phyloP scores from a whole-genome alignment of 2,113 vertebrate genomes.

The Dryoscopus gambensis region DNA sequence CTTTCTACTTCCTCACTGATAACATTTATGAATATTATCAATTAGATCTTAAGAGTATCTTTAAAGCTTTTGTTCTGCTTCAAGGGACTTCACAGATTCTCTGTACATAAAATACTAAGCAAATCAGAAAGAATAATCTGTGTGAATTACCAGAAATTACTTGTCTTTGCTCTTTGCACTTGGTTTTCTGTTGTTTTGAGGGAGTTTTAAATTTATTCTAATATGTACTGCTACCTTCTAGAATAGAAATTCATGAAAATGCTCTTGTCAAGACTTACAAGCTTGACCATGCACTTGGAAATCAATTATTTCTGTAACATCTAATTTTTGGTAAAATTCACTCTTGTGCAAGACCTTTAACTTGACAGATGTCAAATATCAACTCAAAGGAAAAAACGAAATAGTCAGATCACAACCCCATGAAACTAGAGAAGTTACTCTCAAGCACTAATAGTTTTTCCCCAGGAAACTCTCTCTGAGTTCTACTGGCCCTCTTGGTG shows the following conservation, averaged over 20 bases:
- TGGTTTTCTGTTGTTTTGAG: neutral
- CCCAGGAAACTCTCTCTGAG: neutral
- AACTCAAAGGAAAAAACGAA: neutral
- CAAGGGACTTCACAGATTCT: neutral
- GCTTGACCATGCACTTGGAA: neutral
- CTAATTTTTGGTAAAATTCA: neutral
- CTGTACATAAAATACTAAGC: neutral
- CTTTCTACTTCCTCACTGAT: neutral
- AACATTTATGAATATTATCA: neutral
- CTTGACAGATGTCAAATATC: neutral
- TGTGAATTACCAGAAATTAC: neutral
- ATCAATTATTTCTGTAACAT: neutral
- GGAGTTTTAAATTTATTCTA: neutral
- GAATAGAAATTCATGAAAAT: neutral
- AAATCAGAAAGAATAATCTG: neutral
- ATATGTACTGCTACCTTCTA: neutral
- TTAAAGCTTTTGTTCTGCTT: neutral
- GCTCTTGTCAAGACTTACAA: neutral
- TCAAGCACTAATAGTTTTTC: neutral
- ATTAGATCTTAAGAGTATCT: neutral
- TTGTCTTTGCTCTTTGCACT: neutral
- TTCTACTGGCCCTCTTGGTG: neutral
- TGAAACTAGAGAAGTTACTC: neutral
- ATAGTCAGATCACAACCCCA: neutral
- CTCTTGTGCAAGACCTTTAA: neutral